Evolutionary conservation across 2,113 vertebrate genomes (phyloP).

Genomic region (Chrysemys picta): DNA sequence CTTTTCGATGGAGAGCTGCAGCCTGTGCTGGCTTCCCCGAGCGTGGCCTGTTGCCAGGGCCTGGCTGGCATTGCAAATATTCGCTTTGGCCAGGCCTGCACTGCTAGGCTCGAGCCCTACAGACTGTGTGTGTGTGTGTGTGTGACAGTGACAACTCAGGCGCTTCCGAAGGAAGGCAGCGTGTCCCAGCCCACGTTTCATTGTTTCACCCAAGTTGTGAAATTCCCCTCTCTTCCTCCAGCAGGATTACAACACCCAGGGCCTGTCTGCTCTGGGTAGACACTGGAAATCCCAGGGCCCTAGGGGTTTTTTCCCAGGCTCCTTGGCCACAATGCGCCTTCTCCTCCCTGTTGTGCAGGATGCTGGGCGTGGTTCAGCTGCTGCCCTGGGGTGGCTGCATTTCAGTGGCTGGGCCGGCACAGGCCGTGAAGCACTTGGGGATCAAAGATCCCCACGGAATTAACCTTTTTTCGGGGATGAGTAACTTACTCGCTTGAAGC

Average conservation of each 20-base stretch:
- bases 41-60: no score
- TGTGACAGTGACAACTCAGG: no score
- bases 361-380: background rate
- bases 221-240: background rate
- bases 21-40: background rate
- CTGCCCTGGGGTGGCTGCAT: background rate
- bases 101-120: background rate
- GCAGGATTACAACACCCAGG: background rate
- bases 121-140: no score
- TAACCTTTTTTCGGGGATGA: background rate
- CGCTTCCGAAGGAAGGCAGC: no score
- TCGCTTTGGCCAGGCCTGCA: background rate
- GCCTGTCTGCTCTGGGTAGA: background rate
- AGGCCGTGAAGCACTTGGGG: background rate
- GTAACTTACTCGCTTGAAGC: no score
- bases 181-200: background rate
- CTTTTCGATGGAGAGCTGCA: background rate
- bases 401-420: no score
- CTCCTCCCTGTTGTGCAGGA: background rate
- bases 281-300: background rate
- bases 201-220: background rate
- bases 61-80: background rate
- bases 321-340: background rate
- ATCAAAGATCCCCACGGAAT: no score
- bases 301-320: background rate